phyloP scores from a whole-genome alignment of 2,113 vertebrate genomes.

The Colaptes auratus region DNA sequence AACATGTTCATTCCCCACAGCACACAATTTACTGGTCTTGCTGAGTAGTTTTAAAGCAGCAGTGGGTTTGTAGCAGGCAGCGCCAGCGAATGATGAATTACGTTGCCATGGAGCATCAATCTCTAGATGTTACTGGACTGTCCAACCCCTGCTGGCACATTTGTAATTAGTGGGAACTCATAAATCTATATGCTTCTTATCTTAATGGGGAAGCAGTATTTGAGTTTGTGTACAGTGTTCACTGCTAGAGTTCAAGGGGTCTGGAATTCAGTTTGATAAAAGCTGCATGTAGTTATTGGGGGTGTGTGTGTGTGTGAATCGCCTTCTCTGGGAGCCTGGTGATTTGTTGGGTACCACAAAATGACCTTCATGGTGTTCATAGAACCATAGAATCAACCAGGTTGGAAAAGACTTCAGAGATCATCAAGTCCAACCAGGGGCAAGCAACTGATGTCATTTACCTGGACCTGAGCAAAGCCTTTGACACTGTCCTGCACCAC shows the following conservation, averaged over 20 bases:
- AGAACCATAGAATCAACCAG: too few relatives aligned
- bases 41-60: neutral
- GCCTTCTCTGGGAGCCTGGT: neutral
- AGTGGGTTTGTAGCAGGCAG: neutral
- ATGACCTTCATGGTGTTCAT: neutral
- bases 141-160: neutral
- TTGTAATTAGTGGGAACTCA: neutral
- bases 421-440: too few relatives aligned
- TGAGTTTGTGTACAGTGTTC: neutral
- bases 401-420: too few relatives aligned
- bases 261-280: neutral
- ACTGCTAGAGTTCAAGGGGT: neutral
- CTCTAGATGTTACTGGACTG: neutral
- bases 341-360: neutral
- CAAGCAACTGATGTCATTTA: too few relatives aligned
- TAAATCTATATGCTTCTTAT: neutral
- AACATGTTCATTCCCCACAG: accelerated
- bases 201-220: neutral
- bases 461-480: too few relatives aligned
- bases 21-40: neutral
- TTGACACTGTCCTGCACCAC: too few relatives aligned
- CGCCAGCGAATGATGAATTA: neutral
- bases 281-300: neutral
- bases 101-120: neutral
- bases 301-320: accelerated